Evolutionary conservation across 2,797 vertebrate genomes (phyloP).

Genomic region (Hippocampus kuda): DNA sequence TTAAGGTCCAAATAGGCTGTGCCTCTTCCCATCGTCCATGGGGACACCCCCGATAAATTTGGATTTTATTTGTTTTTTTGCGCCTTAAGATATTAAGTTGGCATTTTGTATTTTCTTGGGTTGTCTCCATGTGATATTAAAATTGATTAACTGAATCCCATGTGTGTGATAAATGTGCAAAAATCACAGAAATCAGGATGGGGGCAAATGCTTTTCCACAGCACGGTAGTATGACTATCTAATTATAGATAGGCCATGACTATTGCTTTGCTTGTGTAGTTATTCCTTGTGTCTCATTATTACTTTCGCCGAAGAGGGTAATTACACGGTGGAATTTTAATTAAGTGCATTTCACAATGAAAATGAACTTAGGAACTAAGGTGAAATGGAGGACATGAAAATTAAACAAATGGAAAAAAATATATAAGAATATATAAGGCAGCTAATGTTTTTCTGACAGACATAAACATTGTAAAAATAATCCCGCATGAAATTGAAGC

Average conservation of each 20-base stretch:
- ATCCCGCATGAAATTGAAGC: constrained; percentile 5
- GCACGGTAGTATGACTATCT: constrained; percentile 49
- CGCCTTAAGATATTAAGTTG: too few relatives aligned
- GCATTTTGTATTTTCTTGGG: too few relatives aligned
- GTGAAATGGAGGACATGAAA: constrained; percentile 25
- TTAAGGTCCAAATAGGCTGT: constrained; percentile 39
- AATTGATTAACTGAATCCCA: too few relatives aligned
- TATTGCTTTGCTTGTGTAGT: constrained; percentile 32
- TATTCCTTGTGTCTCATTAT: constrained; percentile 53
- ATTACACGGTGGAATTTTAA: constrained; percentile 57
- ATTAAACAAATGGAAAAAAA: constrained; percentile 12
- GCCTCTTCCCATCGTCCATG: constrained; percentile 24
- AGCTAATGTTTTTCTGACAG: not conserved
- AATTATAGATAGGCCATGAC: constrained; percentile 57
- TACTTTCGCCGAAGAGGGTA: constrained; percentile 47
- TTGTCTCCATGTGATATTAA: too few relatives aligned
- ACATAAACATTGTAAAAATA: not conserved
- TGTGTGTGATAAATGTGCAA: too few relatives aligned
- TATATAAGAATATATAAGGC: constrained; percentile 14
- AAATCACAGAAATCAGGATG: too few relatives aligned
- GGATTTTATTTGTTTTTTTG: too few relatives aligned
- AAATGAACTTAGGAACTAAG: constrained; percentile 43
- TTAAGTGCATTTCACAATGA: constrained; percentile 40
- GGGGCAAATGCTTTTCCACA: not conserved
- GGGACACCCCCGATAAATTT: constrained; percentile 5